These are phyloP conservation scores for Siderastrea siderea DNA, from an alignment of 92 coral and sea anemone species.

Conservation along the genomic window DNA sequence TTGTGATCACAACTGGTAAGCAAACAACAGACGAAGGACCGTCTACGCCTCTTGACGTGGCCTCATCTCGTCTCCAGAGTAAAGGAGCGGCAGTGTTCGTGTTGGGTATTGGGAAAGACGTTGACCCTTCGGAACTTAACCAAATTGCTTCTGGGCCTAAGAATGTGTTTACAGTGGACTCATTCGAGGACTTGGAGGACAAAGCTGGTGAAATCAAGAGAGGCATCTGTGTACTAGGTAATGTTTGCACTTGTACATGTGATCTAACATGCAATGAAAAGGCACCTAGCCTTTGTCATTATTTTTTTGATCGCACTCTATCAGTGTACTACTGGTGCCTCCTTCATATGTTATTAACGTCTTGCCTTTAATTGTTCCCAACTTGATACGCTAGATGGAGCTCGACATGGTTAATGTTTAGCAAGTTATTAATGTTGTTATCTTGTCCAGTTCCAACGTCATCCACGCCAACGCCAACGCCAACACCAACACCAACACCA, in stretches of 20 bases:
- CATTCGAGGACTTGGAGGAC: slow-evolving; percentile 51
- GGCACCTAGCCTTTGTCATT: neutral
- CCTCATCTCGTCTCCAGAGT: slow-evolving; percentile 20
- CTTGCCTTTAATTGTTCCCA: neutral
- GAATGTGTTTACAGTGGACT: slow-evolving; percentile 21
- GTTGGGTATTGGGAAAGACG: slow-evolving; percentile 51
- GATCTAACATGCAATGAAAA: neutral
- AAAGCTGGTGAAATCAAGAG: slow-evolving; percentile 23
- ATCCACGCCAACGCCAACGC: neutral
- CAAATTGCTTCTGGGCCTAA: slow-evolving; percentile 56
- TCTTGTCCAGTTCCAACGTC: neutral
- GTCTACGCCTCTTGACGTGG: slow-evolving; percentile 39
- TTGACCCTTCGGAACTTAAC: slow-evolving; percentile 33
- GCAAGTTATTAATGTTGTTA: too few relatives aligned
- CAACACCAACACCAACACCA: neutral
- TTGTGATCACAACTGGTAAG: slow-evolving; percentile 56
- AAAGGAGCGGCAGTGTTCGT: slow-evolving; percentile 47
- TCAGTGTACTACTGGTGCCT: neutral
- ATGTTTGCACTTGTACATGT: neutral
- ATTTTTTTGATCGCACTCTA: neutral
- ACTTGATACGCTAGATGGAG: neutral
- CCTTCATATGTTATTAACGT: too few relatives aligned
- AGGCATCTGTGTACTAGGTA: slow-evolving; percentile 56
- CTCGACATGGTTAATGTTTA: neutral
- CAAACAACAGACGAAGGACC: slow-evolving; percentile 54